These are phyloP conservation scores for Aramus guarauna DNA, from an alignment of 2,113 vertebrate genomes.

Conservation along the genomic window DNA sequence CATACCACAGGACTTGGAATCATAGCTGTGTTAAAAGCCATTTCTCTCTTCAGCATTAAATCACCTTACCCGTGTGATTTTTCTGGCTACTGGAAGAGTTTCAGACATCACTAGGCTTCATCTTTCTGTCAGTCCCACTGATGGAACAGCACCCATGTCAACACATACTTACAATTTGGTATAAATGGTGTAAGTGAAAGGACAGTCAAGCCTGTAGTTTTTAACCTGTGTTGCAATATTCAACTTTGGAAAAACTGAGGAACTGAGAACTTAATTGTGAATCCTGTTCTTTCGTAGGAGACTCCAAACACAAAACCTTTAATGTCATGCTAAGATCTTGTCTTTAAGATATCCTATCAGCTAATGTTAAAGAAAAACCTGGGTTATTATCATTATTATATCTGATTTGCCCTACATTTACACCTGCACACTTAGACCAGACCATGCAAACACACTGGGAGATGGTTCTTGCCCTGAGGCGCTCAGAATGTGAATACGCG, in stretches of 20 bases:
- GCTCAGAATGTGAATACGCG: not conserved
- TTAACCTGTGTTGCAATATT: not conserved
- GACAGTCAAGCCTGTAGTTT: not conserved
- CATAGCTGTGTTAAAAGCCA: not conserved
- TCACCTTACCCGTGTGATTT: not conserved
- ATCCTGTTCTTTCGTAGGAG: not conserved
- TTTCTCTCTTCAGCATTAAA: not conserved
- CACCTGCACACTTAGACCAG: not conserved
- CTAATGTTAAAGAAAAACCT: not conserved
- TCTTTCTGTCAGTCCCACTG: not conserved
- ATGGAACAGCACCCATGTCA: not conserved
- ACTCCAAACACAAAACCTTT: not conserved
- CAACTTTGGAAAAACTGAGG: not conserved
- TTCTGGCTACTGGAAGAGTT: not conserved
- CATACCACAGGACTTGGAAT: not conserved
- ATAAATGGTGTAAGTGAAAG: not conserved
- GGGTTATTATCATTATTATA: not conserved
- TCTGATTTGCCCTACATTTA: not conserved
- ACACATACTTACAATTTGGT: not conserved
- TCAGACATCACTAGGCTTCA: not conserved
- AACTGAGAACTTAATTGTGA: not conserved
- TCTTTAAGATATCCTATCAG: not conserved
- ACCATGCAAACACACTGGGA: not conserved
- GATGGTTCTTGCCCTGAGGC: not conserved
- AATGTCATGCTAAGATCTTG: not conserved